These are phyloP conservation scores for Tryphoninae sp. DNA, from an alignment of 2,888 invertebrate species.

Conservation along the genomic window DNA sequence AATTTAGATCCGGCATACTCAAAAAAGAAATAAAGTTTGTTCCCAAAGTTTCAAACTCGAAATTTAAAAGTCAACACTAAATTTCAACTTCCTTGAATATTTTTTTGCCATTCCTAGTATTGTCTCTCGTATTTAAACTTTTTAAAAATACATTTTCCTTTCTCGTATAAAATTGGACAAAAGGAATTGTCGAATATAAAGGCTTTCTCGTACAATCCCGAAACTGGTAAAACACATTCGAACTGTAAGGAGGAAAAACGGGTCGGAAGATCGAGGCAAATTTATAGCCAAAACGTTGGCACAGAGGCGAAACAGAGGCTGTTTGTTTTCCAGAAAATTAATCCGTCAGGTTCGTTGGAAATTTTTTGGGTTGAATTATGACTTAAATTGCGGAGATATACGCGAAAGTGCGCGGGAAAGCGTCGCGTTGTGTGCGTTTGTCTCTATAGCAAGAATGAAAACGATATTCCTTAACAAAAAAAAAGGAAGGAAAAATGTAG, in stretches of 20 bases:
- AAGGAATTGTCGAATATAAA: slow-evolving; percentile 9
- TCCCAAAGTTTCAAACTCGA: too few species aligned
- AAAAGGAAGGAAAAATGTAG: slow-evolving; percentile 40
- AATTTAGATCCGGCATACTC: too few species aligned
- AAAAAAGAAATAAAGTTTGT: too few species aligned
- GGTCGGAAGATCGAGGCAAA: slow-evolving; percentile 27
- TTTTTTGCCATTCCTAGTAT: neutral
- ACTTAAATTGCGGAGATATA: slow-evolving; percentile 51
- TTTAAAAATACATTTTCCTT: neutral
- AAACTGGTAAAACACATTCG: neutral
- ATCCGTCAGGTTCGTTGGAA: slow-evolving; percentile 62
- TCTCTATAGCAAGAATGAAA: neutral
- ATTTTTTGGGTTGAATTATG: slow-evolving; percentile 60
- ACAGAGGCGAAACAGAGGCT: slow-evolving; percentile 52
- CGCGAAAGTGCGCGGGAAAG: neutral
- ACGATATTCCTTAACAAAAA: neutral
- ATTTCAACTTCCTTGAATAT: neutral
- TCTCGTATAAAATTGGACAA: neutral
- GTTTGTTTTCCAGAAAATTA: slow-evolving; percentile 67
- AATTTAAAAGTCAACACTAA: too few species aligned
- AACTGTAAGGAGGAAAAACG: slow-evolving; percentile 26
- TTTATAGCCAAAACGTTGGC: slow-evolving; percentile 57
- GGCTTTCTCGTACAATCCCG: neutral
- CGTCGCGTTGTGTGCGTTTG: neutral
- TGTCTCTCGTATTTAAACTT: neutral